Conservation (phyloP, 2,113 vertebrate species). For the Mobula hypostoma region DNA sequence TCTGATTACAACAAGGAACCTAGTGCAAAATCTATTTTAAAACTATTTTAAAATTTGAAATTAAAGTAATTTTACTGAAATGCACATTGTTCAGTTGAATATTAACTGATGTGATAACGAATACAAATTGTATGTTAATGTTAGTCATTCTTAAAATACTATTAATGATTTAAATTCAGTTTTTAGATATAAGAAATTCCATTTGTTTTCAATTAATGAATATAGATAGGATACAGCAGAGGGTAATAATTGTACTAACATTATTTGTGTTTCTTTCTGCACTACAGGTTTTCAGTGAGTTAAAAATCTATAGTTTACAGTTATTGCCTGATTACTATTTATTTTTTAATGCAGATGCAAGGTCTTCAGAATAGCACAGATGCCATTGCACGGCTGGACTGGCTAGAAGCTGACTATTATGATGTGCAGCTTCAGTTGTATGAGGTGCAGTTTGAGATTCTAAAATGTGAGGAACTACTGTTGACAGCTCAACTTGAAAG, state of each 20-base stretch:
- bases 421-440: constrained; percentile 91
- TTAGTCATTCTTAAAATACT: not conserved
- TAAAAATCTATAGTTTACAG: not conserved
- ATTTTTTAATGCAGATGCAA: constrained; percentile 71
- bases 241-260: not conserved
- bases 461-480: constrained; percentile 88
- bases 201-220: not conserved
- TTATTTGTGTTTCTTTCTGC: not conserved
- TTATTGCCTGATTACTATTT: not conserved
- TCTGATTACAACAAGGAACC: not conserved
- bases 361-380: constrained; percentile 81
- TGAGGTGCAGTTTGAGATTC: constrained; percentile 89
- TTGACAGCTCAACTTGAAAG: constrained; percentile 89
- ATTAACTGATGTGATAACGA: not conserved
- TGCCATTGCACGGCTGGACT: constrained; percentile 79
- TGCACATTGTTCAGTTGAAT: not conserved
- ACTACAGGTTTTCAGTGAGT: not conserved
- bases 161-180: not conserved
- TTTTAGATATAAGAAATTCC: not conserved
- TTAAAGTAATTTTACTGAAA: not conserved
- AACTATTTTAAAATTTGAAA: not conserved
- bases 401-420: constrained; percentile 93
- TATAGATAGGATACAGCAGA: not conserved
- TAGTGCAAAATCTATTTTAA: not conserved
- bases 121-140: not conserved